Evolutionary conservation across 2,113 vertebrate species (phyloP).

Genomic region (Oryzias woworae): DNA sequence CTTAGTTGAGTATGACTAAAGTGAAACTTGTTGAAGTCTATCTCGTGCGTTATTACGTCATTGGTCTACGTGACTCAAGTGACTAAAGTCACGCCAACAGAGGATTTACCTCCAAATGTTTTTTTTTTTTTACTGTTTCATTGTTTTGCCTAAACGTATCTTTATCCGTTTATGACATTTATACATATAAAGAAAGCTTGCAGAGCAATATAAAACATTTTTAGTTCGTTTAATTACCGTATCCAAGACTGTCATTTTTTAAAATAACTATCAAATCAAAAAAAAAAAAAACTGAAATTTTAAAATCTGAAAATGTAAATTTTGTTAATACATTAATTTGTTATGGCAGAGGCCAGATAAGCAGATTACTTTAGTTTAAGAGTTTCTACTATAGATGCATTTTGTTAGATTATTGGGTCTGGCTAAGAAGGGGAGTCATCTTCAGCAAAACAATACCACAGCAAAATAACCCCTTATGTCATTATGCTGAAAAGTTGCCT

Average conservation of each 20-base stretch:
- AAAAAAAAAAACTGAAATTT: not conserved
- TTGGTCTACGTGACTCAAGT: not conserved
- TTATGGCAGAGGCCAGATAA: too few species aligned
- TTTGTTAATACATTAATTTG: not conserved
- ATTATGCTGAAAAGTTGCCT: conserved; percentile 31
- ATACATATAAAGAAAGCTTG: too few species aligned
- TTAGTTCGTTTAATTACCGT: too few species aligned
- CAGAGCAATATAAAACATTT: too few species aligned
- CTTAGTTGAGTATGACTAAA: conserved; percentile 22
- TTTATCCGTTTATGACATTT: too few species aligned
- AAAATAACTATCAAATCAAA: not conserved
- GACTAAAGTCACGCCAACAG: too few species aligned
- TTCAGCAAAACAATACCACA: conserved; percentile 12
- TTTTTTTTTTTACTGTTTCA: too few species aligned
- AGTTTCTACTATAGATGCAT: too few species aligned
- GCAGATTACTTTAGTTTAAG: too few species aligned
- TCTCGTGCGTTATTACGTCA: conserved; percentile 38
- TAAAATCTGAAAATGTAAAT: not conserved
- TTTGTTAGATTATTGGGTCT: not conserved
- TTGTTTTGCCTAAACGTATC: too few species aligned
- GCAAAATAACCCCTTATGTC: conserved; percentile 40
- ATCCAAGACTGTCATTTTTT: not conserved
- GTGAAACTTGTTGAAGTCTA: conserved; percentile 7
- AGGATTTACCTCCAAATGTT: too few species aligned
- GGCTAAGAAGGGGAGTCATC: not conserved